phyloP scores from a whole-genome alignment of 2,888 invertebrate genomes.

The Cataglyphis altisquamis region DNA sequence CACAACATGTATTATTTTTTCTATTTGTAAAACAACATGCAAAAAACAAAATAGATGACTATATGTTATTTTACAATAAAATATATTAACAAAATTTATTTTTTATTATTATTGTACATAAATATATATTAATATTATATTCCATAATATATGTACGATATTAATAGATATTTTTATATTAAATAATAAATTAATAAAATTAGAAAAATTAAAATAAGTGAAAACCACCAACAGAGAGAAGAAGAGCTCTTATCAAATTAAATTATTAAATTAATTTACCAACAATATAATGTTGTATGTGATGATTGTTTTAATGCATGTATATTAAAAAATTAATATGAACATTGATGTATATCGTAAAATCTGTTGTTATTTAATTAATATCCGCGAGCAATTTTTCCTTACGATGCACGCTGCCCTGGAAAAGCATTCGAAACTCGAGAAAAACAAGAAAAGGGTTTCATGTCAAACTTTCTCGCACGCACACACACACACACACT shows the following conservation, averaged over 20 bases:
- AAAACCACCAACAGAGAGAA: not conserved
- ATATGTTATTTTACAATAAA: not conserved
- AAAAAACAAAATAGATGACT: not conserved
- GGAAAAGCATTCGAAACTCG: conserved; percentile 63
- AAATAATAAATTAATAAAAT: not conserved
- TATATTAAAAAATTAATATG: conserved; percentile 1
- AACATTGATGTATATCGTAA: not conserved
- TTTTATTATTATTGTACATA: too few relatives aligned
- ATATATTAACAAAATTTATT: not conserved
- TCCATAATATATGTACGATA: not conserved
- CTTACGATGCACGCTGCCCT: conserved; percentile 64
- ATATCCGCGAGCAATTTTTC: conserved; percentile 16
- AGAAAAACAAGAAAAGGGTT: conserved; percentile 69
- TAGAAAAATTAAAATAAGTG: not conserved
- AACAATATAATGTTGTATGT: not conserved
- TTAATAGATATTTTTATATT: not conserved
- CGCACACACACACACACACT: too few relatives aligned
- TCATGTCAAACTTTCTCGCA: conserved; percentile 73
- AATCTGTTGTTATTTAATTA: conserved; percentile 3
- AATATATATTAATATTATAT: not conserved
- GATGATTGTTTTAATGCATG: not conserved
- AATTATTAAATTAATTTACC: not conserved
- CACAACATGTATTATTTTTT: too few relatives aligned
- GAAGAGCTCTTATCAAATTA: not conserved
- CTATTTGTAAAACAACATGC: not conserved